Evolutionary conservation across 2,797 vertebrate species (phyloP).

Genomic region (Podargus strigoides): DNA sequence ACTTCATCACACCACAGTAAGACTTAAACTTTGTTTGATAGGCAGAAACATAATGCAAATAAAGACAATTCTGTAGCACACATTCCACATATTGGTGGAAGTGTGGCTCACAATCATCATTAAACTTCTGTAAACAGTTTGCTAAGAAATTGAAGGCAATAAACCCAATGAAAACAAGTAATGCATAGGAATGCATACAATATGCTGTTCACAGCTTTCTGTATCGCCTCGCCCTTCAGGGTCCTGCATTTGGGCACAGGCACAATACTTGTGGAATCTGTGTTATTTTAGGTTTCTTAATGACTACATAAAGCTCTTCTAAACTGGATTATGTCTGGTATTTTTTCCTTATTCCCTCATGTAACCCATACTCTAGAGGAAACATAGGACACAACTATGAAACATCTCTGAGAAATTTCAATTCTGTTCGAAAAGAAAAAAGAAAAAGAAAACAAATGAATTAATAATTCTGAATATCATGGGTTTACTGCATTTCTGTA

Average conservation of each 20-base stretch:
- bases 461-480: not conserved
- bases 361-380: not conserved
- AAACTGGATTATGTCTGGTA: not conserved
- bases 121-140: not conserved
- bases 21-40: not conserved
- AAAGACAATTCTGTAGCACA: not conserved
- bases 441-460: not conserved
- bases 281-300: not conserved
- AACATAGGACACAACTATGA: not conserved
- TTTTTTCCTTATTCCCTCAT: not conserved
- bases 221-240: not conserved
- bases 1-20: not conserved
- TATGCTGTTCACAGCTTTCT: not conserved
- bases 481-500: not conserved
- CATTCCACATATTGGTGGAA: not conserved
- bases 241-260: not conserved
- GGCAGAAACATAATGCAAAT: not conserved
- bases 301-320: not conserved
- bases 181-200: not conserved
- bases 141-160: not conserved
- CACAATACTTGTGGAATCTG: not conserved
- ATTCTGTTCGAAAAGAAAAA: not conserved
- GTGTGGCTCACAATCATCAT: not conserved
- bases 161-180: not conserved
- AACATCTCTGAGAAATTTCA: not conserved